Evolutionary conservation across 2,888 invertebrate species (phyloP), one percentile per base, ranked within the genome.

Genomic region (Trissonchulus sp.): DNA sequence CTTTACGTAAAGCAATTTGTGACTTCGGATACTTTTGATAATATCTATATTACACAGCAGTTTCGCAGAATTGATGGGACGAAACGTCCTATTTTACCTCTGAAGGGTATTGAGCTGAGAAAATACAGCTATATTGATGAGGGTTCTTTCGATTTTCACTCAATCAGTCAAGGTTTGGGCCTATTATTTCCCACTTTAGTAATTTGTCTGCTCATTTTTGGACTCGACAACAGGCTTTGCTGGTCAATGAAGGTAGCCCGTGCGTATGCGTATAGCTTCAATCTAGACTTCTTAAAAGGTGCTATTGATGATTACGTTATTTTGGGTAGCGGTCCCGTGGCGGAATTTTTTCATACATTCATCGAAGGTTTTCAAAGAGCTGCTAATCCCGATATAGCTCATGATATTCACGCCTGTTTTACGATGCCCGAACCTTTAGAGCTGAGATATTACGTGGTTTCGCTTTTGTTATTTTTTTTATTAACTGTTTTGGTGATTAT

Each of bases 21-120:
- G 68, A 28, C 68, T 28, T 65, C 68, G 35, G 68, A 65, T 28
- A 65, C 8, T 15, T 65, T 65, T 65, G 68, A 65, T n/a, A 65
- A 65, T 65, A 28, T 33, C 31, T 65, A 65, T 28, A 34, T 65
- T 15, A 65, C 68, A 15, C 31, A 8, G 33, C 31, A 34, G 31
- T 65, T 65, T 30, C 68, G 68, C 35, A 34, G 18, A 33, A 33
- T 33, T 28, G 68, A 65, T n/a, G 18, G 28, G 18, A 15, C 68
- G 33, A 65, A 34, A 28, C 8, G 31, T 15, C 8, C 68, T 15
- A 34, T 34, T 65, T 30, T 65, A 28, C 68, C 35, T 8, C 28
- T 65, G 68, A 8, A 28, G 8, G 68, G 68, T 15, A 33, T 8
- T n/a, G 68, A 65, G n/a, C n/a, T 65, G 28, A 8, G 68, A 15